phyloP scores from a whole-genome alignment of 1,140 invertebrate species.

The Cydia amplana region DNA sequence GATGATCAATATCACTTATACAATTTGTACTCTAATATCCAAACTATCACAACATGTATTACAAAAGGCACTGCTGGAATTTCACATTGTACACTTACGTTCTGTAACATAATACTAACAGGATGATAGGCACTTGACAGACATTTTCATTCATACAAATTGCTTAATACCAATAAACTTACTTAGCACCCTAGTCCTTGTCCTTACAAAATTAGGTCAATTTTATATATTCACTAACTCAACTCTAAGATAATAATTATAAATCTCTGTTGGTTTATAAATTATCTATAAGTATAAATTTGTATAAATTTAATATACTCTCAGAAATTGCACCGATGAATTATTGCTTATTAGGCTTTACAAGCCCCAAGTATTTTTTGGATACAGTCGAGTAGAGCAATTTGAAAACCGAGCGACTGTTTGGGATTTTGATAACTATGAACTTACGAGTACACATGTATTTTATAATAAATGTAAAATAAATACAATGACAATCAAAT shows the following conservation, averaged over 20 bases:
- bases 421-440: background rate
- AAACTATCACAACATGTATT: constrained; percentile 8
- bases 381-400: background rate
- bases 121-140: background rate
- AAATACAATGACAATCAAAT: too few species aligned
- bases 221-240: background rate
- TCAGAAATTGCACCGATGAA: background rate
- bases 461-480: background rate
- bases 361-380: background rate
- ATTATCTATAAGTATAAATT: background rate
- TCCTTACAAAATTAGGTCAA: background rate
- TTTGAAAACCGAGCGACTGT: background rate
- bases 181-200: constrained; percentile 1
- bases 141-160: background rate
- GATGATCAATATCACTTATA: background rate
- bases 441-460: background rate
- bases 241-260: background rate
- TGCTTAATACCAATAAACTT: background rate
- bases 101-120: constrained; percentile 10
- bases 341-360: background rate
- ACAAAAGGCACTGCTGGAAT: constrained; percentile 18
- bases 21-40: constrained; percentile 20
- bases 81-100: constrained; percentile 5
- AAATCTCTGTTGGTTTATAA: constrained; percentile 8
- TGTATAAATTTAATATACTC: background rate